A percentile compares a stretch with the other conserved stretches of the same genome.
Conservation (phyloP, 2,888 invertebrate genomes). For the Trissoscelio sp. region DNA sequence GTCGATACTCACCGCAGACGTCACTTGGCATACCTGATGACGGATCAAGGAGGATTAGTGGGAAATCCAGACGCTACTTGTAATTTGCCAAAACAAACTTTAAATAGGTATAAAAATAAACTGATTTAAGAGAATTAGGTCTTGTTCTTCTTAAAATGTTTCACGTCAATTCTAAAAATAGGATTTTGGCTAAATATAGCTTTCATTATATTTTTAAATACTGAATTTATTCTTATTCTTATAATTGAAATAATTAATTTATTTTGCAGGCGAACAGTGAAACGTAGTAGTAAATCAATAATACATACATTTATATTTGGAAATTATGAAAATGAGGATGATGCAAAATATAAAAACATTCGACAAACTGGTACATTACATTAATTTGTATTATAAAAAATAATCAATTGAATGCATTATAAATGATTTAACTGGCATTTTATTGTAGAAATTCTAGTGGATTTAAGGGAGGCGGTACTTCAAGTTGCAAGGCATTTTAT, state of each 20-base stretch:
- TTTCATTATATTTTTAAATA: not conserved
- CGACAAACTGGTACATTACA: slow-evolving; percentile 90
- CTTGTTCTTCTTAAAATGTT: not conserved
- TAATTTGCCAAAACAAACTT: slow-evolving; percentile 96
- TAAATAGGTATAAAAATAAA: slow-evolving; percentile 85
- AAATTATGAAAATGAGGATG: slow-evolving; percentile 90
- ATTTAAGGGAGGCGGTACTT: slow-evolving; percentile 96
- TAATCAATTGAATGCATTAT: not conserved
- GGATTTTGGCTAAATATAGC: not conserved
- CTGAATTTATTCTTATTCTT: no score
- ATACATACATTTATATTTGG: slow-evolving; percentile 95
- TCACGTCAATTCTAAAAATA: not conserved
- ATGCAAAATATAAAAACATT: slow-evolving; percentile 97
- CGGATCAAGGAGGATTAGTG: slow-evolving; percentile 96
- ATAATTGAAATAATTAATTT: not conserved
- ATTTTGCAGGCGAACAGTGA: slow-evolving; percentile 90
- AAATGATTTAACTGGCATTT: slow-evolving; percentile 16
- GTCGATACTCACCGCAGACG: slow-evolving; percentile 95
- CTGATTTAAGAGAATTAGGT: slow-evolving; percentile 10
- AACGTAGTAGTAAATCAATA: slow-evolving; percentile 95
- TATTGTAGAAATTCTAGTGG: slow-evolving; percentile 94
- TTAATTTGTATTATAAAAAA: not conserved
- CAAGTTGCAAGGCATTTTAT: slow-evolving; percentile 97
- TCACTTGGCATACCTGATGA: slow-evolving; percentile 98
- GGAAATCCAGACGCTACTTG: slow-evolving; percentile 95